phyloP scores from a whole-genome alignment of 1,140 invertebrate genomes.

The Platyscapa corneri region DNA sequence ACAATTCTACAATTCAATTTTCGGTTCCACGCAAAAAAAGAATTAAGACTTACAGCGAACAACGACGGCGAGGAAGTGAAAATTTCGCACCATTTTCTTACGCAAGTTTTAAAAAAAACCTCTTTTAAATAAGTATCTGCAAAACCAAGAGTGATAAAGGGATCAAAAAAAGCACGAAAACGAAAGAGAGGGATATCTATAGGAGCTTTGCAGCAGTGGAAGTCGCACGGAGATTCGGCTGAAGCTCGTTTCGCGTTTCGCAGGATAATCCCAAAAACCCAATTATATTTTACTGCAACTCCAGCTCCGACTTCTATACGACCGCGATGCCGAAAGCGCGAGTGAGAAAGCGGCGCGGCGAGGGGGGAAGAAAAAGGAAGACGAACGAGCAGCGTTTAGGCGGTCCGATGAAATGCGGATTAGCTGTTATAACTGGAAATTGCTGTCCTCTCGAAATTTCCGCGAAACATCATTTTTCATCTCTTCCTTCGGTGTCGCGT shows the following conservation, averaged over 20 bases:
- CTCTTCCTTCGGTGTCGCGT: background rate
- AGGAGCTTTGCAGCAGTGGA: background rate
- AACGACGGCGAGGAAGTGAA: conserved; percentile 10
- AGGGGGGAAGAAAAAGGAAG: conserved; percentile 57
- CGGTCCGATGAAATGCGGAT: conserved; percentile 73
- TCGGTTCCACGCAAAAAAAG: conserved; percentile 40
- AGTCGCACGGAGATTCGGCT: conserved; percentile 11
- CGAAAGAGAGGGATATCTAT: conserved; percentile 13
- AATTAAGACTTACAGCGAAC: conserved; percentile 27
- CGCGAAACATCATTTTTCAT: conserved; percentile 53
- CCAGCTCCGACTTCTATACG: conserved; percentile 71
- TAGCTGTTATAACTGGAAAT: conserved; percentile 74
- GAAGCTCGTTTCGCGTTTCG: conserved; percentile 46
- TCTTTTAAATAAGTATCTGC: conserved; percentile 37
- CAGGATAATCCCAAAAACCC: conserved; percentile 74
- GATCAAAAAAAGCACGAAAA: background rate
- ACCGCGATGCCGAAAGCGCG: conserved; percentile 19
- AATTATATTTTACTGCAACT: conserved; percentile 76
- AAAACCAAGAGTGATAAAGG: conserved; percentile 23
- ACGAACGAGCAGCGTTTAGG: conserved; percentile 72
- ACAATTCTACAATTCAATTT: conserved; percentile 39
- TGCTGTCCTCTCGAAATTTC: conserved; percentile 62
- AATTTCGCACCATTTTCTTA: conserved; percentile 43
- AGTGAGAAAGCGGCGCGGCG: no score
- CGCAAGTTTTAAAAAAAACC: conserved; percentile 36